These are phyloP conservation scores for Colistium nudipinnis DNA, from an alignment of 2,113 vertebrate genomes.

Conservation along the genomic window DNA sequence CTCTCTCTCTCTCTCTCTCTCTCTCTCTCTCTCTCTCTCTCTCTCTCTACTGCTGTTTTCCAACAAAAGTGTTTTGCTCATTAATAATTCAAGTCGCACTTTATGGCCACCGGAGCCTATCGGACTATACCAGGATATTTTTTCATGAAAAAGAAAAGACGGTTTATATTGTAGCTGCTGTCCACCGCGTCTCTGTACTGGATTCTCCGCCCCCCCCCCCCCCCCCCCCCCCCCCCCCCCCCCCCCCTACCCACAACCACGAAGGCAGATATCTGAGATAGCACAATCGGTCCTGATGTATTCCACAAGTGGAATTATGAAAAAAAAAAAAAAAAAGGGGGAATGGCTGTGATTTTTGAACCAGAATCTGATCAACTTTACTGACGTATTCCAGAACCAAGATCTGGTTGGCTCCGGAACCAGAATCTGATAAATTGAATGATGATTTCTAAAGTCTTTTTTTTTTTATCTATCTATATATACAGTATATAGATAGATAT, in stretches of 20 bases:
- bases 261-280: too few relatives aligned
- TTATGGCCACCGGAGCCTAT: slow-evolving; percentile 56
- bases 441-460: too few relatives aligned
- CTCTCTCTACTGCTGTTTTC: slow-evolving; percentile 62
- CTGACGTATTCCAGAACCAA: not conserved
- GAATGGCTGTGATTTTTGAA: too few relatives aligned
- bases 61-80: slow-evolving; percentile 77
- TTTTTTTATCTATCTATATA: too few relatives aligned
- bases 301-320: not conserved
- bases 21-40: too few relatives aligned
- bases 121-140: slow-evolving; percentile 47
- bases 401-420: not conserved
- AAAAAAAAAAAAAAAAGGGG: too few relatives aligned
- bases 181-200: too few relatives aligned
- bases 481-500: too few relatives aligned
- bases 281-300: not conserved
- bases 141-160: slow-evolving; percentile 43
- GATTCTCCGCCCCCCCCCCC: slow-evolving; percentile 32
- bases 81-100: slow-evolving; percentile 75
- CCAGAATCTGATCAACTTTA: too few relatives aligned
- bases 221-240: not conserved
- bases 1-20: too few relatives aligned
- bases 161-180: too few relatives aligned
- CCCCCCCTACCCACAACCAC: not conserved
- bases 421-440: too few relatives aligned